These are phyloP conservation scores for Ardeotis arabs DNA, from an alignment of 2,113 vertebrate genomes.

Conservation along the genomic window DNA sequence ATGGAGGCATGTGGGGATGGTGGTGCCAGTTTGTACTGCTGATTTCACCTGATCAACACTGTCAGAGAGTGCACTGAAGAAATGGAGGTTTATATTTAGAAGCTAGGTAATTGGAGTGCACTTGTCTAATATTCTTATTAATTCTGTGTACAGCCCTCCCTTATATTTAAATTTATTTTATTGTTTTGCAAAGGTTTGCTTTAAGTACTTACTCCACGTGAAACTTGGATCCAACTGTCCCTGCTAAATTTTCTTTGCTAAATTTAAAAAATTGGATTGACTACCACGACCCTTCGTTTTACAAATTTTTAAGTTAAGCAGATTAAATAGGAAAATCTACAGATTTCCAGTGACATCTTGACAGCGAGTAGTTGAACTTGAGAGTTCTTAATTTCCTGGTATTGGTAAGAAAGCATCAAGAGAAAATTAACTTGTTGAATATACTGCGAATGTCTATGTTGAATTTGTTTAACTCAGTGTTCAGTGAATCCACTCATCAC, in stretches of 20 bases:
- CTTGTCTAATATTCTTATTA: background rate
- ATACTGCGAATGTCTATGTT: background rate
- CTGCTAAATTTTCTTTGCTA: background rate
- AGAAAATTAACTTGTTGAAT: background rate
- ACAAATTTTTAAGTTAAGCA: background rate
- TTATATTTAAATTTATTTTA: background rate
- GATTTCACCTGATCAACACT: fast-evolving
- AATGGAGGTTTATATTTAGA: background rate
- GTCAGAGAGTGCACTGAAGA: background rate
- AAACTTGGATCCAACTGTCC: background rate
- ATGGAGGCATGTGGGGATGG: background rate
- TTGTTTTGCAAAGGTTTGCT: background rate
- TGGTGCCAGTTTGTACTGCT: background rate
- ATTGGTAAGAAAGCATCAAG: background rate
- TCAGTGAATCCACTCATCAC: background rate
- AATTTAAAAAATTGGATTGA: background rate
- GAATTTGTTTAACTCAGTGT: background rate
- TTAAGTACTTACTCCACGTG: background rate
- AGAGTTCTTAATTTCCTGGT: background rate
- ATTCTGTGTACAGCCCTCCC: background rate
- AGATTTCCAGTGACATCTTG: background rate
- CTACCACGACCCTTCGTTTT: background rate
- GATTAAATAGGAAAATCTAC: background rate
- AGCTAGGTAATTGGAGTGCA: background rate
- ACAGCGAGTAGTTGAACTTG: background rate